Evolutionary conservation across 64 coral and sea anemone species (phyloP), one percentile per base, ranked within the genome.

Genomic region (Dendrophyllia cribrosa): DNA sequence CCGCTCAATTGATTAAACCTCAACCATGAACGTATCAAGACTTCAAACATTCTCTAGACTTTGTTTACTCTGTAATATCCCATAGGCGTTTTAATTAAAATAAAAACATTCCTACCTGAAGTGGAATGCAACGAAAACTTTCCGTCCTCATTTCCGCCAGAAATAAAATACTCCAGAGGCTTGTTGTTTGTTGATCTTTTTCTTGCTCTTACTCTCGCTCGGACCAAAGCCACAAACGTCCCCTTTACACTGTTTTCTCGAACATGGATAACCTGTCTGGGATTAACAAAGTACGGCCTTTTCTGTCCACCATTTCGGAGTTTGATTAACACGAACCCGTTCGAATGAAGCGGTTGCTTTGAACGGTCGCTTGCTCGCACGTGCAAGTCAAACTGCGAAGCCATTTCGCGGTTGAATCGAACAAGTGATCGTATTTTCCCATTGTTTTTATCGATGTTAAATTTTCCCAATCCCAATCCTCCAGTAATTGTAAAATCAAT

Each of bases 391-490:
- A 93, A 93, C 20, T 74, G 78, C 2, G 81, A 55, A 48, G 67
- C 75, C 66, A 53, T 84, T 76, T 91, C 85, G 85, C 62, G 82
- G 78, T 90, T 87, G 45, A 90, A 79, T 25, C 88, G 79, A 63
- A 79, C 69, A 52, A 88, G 74, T n/a, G 92, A 65, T 66, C 70
- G 78, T 73, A 99, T 68, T 47, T 74, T 21, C 14, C 97, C 94
- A 20, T 43, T 59, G 70, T 77, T 78, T 58, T 94, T 79, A 15
- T 89, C 62, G 9, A 99, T 87, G 1, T 78, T 84, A 58, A 96
- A 99, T 88, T 81, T 90, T 48, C 94, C 94, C 34, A 89, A 58
- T 53, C 91, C 97, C 59, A 65, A 93, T 64, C 97, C 97, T 56
- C 91, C 84, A 23, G 74, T 25, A 78, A 99, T 58, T 43, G 75